Evolutionary conservation across 2,888 invertebrate genomes (phyloP).

Genomic region (Pachycephus smyrnensis): DNA sequence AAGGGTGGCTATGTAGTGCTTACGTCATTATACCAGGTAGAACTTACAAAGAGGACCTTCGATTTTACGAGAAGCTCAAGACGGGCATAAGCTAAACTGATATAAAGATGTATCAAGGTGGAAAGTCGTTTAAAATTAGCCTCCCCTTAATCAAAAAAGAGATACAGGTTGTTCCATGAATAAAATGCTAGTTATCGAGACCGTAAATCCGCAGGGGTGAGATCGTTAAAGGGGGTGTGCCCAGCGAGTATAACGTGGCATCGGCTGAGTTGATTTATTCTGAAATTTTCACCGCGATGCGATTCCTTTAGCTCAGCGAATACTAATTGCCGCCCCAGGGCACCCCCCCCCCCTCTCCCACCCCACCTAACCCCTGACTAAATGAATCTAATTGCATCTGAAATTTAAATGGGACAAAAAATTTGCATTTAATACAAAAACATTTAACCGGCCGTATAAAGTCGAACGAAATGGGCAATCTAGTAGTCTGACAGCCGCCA

Average conservation of each 20-base stretch:
- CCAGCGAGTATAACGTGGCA: slow-evolving; percentile 20
- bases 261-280: slow-evolving; percentile 45
- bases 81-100: no score
- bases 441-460: slow-evolving; percentile 48
- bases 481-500: background rate
- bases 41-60: no score
- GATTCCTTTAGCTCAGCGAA: slow-evolving; percentile 34
- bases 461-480: slow-evolving; percentile 39
- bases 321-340: slow-evolving; percentile 30
- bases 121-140: background rate
- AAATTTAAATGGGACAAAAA: slow-evolving; percentile 56
- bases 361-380: slow-evolving; percentile 35
- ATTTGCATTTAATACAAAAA: slow-evolving; percentile 59
- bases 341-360: no score
- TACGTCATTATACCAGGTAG: no score
- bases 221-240: slow-evolving; percentile 3
- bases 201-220: slow-evolving; percentile 40
- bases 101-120: background rate
- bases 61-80: no score
- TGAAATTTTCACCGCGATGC: slow-evolving; percentile 39
- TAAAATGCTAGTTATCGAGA: slow-evolving; percentile 52
- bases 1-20: no score
- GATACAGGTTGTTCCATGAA: slow-evolving; percentile 36
- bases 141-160: background rate
- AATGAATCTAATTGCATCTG: slow-evolving; percentile 64